A percentile compares a stretch with the other conserved stretches of the same genome.
Conservation (phyloP, 2,888 invertebrate genomes). For the Hipparchia sbordonii region DNA sequence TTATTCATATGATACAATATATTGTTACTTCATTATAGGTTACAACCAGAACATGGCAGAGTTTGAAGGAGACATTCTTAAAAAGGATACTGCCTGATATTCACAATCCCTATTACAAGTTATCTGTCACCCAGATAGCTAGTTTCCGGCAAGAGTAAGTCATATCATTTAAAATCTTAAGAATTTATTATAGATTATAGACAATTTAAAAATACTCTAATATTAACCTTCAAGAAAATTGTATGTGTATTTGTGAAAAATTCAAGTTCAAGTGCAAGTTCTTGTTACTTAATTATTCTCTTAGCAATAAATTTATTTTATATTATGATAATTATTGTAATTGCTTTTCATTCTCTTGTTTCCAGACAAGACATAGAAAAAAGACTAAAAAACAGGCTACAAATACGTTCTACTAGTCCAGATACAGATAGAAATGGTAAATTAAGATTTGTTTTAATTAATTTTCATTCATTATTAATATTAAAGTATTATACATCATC, state of each 20-base stretch:
- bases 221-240: too few species aligned
- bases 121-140: conserved; percentile 60
- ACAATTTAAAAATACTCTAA: neutral
- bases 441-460: neutral
- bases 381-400: conserved; percentile 59
- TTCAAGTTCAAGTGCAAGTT: too few species aligned
- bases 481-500: neutral
- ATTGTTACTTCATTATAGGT: conserved; percentile 48
- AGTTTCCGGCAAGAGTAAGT: conserved; percentile 68
- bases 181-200: neutral
- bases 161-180: conserved; percentile 1
- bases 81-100: conserved; percentile 75
- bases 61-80: conserved; percentile 75
- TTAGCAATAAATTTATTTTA: too few species aligned
- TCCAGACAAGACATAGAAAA: conserved; percentile 59
- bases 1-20: too few species aligned
- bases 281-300: too few species aligned
- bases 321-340: neutral
- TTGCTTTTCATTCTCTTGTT: conserved; percentile 26
- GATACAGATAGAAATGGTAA: conserved; percentile 56
- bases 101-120: conserved; percentile 71
- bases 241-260: too few species aligned
- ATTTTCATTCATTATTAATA: neutral
- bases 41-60: conserved; percentile 76
- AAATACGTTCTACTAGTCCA: conserved; percentile 52